Evolutionary conservation across 1,140 invertebrate genomes (phyloP), one percentile per base, ranked within the genome.

Genomic region (Trachymyrmex septentrionalis): DNA sequence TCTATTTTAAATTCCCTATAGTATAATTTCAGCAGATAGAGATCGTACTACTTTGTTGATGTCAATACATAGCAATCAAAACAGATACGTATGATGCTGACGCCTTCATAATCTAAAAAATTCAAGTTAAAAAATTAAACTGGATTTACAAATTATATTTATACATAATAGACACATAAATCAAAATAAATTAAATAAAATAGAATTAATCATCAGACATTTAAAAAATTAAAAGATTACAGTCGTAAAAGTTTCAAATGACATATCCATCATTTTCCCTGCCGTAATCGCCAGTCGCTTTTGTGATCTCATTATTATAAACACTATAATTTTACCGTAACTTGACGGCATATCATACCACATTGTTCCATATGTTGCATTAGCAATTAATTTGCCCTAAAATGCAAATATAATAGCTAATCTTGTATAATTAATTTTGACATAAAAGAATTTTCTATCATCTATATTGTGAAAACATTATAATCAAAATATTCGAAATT

Each of bases 41-140:
- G 6, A 38, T 38, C 7, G 7, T 9, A 0, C 16, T 3, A 27
- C 6, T 59, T 2, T 16, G 7, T 61, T 44, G 0, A 19, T 44
- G 57, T 86, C 6, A 86, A 34, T 82, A 86, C 55, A 86, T 73
- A 21, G 78, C 85, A 21, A 48, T 12, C 44, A 86, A 73, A 14
- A 86, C 67, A 0, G 85, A 86, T 7, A 64, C 3, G 14, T 86
- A 86, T 16, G 85, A 86, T 16, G 66, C 69, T 34, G 85, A 86
- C 3, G 78, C 59, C 24, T 73, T 86, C 21, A 86, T 19, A 0
- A 86, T 66, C 85, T 53, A 21, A 24, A 84, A n/a, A n/a, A 44
- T 72, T 61, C 3, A 71, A 34, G 4, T 53, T 16, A 19, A 30
- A 1, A 21, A 44, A 55, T 6, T 63, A 16, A 34, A 44, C 21